Percentiles rank a stretch among this genome's conserved stretches.
Evolutionary conservation across 2,888 invertebrate species (phyloP).

Genomic region (Drosophila gaucha): DNA sequence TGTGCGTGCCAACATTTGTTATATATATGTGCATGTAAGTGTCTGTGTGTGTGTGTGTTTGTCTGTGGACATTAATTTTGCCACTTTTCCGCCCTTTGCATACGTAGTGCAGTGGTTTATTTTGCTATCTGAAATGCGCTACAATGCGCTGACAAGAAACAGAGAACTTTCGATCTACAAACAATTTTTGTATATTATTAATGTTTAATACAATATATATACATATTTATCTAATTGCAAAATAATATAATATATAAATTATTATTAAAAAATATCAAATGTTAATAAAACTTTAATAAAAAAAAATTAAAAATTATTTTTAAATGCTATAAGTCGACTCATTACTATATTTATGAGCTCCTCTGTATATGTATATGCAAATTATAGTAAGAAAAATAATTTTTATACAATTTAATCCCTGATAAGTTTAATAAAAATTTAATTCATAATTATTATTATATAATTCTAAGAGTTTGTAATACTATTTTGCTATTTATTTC

Average conservation of each 20-base stretch:
- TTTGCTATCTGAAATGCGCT: conserved; percentile 31
- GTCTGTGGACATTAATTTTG: conserved; percentile 69
- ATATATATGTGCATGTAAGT: conserved; percentile 7
- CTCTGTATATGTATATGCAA: too few species aligned
- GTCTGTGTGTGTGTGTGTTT: conserved; percentile 18
- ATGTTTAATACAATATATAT: background rate
- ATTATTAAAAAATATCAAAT: too few species aligned
- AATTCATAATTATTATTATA: too few species aligned
- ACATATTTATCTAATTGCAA: background rate
- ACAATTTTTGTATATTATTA: background rate
- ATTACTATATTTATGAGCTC: too few species aligned
- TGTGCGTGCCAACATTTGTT: conserved; percentile 62
- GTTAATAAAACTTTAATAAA: background rate
- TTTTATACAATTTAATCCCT: background rate
- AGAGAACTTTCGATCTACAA: too few species aligned
- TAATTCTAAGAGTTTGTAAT: too few species aligned
- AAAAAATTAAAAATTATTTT: too few species aligned
- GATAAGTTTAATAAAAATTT: background rate
- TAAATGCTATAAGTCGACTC: too few species aligned
- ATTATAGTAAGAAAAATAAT: background rate
- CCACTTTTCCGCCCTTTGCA: conserved; percentile 54
- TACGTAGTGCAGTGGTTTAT: conserved; percentile 33
- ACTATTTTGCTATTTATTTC: too few species aligned
- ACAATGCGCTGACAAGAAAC: conserved; percentile 3
- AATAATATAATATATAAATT: too few species aligned